Evolutionary conservation across 2,113 vertebrate genomes (phyloP), one percentile per base, ranked within the genome.

Genomic region (Centropus unirufus): DNA sequence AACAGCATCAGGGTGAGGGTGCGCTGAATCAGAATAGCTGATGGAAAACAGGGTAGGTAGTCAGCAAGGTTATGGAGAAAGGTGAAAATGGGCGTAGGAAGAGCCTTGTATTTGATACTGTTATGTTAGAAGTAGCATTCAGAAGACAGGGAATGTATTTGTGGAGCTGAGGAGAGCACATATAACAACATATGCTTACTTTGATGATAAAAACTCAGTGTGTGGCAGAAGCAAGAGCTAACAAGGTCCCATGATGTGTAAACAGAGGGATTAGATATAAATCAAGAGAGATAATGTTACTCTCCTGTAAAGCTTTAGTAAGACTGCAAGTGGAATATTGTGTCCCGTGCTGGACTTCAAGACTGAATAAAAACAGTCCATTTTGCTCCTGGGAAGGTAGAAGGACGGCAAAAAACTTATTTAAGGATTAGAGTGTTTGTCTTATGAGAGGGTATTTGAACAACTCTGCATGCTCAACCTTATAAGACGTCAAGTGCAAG

Each of bases 261-360:
- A 64, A 68, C 39, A 69, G 54, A 76, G 57, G 47, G 70, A 77
- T 57, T 93, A 68, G 61, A 54, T 76, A 76, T 90, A 76, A 90
- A 49, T 84, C 91, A 61, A 34, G 64, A 89, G 61, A 94, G 90
- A 93, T 82, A 89, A 91, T 58, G 30, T 63, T 94, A 55, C 66
- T 92, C 21, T 92, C 55, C 34, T 52, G 14, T 74, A 92, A 91
- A 97, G 85, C 51, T 64, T 36, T 44, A 26, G 20, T 87, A 90
- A 83, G 42, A 63, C 57, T 63, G 42, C 39, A 46, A 32, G 86
- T 85, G 58, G 70, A 69, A 75, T 76, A 39, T 39, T 59, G 6
- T 55, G 58, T 90, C 68, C 90, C 47, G 21, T 87, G 61, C 61
- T 95, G 29, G 69, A 68, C 54, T 67, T 62, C 23, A 32, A 80